Conservation (phyloP, 2,888 invertebrate species). For the Zhuqinia jingwanae region DNA sequence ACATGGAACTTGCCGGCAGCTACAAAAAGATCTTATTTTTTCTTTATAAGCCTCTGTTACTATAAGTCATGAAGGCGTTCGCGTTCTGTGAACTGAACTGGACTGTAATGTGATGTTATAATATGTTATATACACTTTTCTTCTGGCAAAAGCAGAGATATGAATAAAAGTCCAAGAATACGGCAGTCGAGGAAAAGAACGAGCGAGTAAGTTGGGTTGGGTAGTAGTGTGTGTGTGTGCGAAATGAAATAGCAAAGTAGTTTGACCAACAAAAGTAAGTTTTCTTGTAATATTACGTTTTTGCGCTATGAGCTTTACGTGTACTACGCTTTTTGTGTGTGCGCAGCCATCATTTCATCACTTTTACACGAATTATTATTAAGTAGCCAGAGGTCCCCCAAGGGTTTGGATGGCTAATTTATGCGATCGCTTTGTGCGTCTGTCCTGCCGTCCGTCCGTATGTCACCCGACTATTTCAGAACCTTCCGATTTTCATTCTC, state of each 20-base stretch:
- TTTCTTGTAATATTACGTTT: conserved; percentile 21
- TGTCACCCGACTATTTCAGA: too few species aligned
- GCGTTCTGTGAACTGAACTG: not conserved
- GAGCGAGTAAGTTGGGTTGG: not conserved
- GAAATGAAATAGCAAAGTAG: conserved; percentile 46
- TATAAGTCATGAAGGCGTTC: conserved; percentile 1
- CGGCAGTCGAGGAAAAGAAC: not conserved
- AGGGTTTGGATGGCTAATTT: too few species aligned
- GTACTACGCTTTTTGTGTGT: too few species aligned
- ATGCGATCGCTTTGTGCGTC: too few species aligned
- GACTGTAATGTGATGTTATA: not conserved
- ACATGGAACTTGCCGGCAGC: conserved; percentile 51
- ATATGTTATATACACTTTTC: too few species aligned
- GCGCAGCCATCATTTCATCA: too few species aligned
- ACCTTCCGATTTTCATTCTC: too few species aligned
- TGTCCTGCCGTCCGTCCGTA: too few species aligned
- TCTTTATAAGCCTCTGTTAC: not conserved
- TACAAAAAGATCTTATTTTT: conserved; percentile 19
- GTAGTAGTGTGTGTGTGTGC: not conserved
- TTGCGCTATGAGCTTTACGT: too few species aligned
- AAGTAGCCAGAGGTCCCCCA: too few species aligned
- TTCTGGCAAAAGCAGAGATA: not conserved
- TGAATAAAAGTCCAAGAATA: not conserved
- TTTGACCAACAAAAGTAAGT: conserved; percentile 41
- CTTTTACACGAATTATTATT: too few species aligned